Percentiles rank a stretch among this genome's conserved stretches.
Evolutionary conservation across 2,113 vertebrate genomes (phyloP).

Genomic region (Phrynosoma platyrhinos): DNA sequence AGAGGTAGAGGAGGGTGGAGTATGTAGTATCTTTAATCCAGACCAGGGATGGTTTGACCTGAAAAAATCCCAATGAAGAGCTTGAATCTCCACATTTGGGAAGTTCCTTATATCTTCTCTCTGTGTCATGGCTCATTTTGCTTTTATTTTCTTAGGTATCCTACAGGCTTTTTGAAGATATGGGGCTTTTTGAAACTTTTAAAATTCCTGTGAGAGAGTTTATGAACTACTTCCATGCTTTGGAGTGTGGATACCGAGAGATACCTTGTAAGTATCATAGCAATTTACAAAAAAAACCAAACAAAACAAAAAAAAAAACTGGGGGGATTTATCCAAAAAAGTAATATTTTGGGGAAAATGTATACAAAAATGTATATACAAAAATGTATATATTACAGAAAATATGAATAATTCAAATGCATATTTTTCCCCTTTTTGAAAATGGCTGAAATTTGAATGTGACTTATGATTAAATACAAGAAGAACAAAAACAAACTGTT

Average conservation of each 20-base stretch:
- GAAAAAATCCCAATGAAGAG: neutral
- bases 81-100: too few species aligned
- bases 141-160: constrained; percentile 84
- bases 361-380: too few species aligned
- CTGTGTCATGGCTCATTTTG: constrained; percentile 2
- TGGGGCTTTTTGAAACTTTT: constrained; percentile 94
- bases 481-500: neutral
- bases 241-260: constrained; percentile 96
- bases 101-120: neutral
- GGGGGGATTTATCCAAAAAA: too few species aligned
- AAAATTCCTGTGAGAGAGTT: constrained; percentile 96
- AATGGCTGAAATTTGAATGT: neutral
- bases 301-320: too few species aligned
- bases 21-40: neutral
- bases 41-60: neutral
- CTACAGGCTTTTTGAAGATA: constrained; percentile 96
- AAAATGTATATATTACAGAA: neutral
- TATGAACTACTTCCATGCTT: constrained; percentile 98
- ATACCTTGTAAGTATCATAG: constrained; percentile 92
- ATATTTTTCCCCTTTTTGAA: neutral
- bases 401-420: neutral
- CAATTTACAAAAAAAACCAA: neutral
- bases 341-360: too few species aligned
- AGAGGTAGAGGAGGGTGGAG: neutral
- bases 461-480: neutral